These are phyloP conservation scores for Rhyacophila brunnea DNA, from an alignment of 1,140 invertebrate species.

Conservation along the genomic window DNA sequence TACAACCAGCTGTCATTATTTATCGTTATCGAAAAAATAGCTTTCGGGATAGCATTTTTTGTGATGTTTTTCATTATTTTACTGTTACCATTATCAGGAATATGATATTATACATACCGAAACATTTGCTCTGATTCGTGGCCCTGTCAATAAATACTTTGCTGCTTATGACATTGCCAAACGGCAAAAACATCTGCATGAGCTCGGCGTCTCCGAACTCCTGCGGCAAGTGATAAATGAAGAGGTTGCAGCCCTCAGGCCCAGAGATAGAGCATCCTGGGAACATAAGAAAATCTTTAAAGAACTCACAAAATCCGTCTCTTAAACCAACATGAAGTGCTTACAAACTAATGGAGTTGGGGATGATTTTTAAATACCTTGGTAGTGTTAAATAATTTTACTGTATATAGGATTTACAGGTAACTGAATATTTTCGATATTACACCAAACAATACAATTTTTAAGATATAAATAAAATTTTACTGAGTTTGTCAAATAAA, in stretches of 20 bases:
- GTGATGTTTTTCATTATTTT: too few species aligned
- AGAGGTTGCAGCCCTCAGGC: conserved; percentile 99
- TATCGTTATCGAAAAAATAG: too few species aligned
- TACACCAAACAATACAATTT: too few species aligned
- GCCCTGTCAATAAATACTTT: conserved; percentile 99
- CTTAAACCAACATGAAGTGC: conserved; percentile 41
- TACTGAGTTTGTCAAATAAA: too few species aligned
- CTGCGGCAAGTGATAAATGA: conserved; percentile 99
- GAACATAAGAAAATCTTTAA: conserved; percentile 67
- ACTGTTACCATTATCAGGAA: too few species aligned
- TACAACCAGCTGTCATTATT: too few species aligned
- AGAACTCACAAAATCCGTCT: conserved; percentile 57
- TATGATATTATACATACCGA: conserved; percentile 78
- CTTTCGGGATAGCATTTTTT: too few species aligned
- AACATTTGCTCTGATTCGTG: conserved; percentile 99
- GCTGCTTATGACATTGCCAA: conserved; percentile 98
- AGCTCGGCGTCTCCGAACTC: conserved; percentile 98
- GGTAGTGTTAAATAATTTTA: too few species aligned
- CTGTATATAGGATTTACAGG: too few species aligned
- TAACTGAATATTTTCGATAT: too few species aligned
- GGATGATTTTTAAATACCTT: not conserved
- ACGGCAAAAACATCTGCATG: conserved; percentile 99
- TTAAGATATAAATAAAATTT: too few species aligned
- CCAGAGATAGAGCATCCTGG: conserved; percentile 92
- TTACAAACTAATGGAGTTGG: conserved; percentile 1